Percentiles rank a stretch among this genome's conserved stretches.
phyloP scores from a whole-genome alignment of 2,113 vertebrate species.

The Sinocyclocheilus grahami region DNA sequence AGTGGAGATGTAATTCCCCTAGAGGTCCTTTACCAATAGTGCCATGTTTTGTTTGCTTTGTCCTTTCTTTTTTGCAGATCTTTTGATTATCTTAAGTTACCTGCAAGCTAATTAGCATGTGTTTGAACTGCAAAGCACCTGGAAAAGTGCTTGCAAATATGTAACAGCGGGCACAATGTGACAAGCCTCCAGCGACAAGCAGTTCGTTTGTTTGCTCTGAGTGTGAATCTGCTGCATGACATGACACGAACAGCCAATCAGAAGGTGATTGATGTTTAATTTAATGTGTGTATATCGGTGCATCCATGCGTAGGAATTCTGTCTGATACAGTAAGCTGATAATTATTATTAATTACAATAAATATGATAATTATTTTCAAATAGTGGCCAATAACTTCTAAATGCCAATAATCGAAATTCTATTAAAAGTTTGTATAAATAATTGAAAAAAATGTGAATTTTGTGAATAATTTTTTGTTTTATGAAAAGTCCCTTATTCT shows the following conservation, averaged over 20 bases:
- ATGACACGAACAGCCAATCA: not conserved
- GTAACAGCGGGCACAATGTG: not conserved
- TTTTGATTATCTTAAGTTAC: conserved; percentile 8
- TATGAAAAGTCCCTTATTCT: not conserved
- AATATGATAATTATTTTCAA: not conserved
- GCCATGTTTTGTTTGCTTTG: not conserved
- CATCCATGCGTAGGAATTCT: not conserved
- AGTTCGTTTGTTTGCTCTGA: not conserved
- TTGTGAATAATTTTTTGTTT: not conserved
- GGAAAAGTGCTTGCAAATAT: conserved; percentile 3
- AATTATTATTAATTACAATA: not conserved
- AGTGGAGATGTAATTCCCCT: conserved; percentile 1
- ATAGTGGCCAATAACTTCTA: too few species aligned
- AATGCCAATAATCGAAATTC: not conserved
- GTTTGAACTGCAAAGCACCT: not conserved
- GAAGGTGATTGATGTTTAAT: not conserved
- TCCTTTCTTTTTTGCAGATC: not conserved
- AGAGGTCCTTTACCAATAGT: conserved; percentile 3
- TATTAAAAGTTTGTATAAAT: not conserved
- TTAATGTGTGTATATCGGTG: not conserved
- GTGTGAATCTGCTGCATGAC: not conserved
- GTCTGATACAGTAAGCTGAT: not conserved
- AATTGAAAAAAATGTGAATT: not conserved
- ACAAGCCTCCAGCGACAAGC: not conserved
- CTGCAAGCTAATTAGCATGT: conserved; percentile 18